Percentiles rank a stretch among this genome's conserved stretches.
These are phyloP conservation scores for Crossaster papposus DNA, from an alignment of 53 echinoderm and acorn worm species.

Conservation along the genomic window DNA sequence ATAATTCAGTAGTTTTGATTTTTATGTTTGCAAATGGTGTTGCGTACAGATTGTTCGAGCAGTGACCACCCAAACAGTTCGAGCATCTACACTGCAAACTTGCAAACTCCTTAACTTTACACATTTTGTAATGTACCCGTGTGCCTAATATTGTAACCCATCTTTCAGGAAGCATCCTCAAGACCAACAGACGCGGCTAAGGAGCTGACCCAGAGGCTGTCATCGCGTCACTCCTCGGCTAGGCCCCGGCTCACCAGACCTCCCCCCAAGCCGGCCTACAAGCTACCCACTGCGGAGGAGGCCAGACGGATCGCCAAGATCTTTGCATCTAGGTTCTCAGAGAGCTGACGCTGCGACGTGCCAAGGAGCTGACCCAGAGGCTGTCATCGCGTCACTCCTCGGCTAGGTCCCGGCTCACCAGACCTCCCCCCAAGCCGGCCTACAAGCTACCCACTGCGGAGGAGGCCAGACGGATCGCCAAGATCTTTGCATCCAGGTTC, in stretches of 20 bases:
- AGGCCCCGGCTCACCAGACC: conserved; percentile 4
- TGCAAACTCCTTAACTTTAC: neutral
- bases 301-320: conserved; percentile 94
- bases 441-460: no score
- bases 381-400: no score
- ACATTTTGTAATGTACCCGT: neutral
- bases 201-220: conserved; percentile 69
- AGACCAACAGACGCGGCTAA: conserved; percentile 65
- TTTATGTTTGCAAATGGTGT: no score
- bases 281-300: conserved; percentile 87
- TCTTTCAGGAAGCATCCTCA: neutral
- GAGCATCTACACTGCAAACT: neutral
- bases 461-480: no score
- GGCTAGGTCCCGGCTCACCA: no score
- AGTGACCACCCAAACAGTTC: no score
- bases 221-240: conserved; percentile 13
- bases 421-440: no score
- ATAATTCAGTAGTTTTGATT: no score
- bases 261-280: conserved; percentile 46
- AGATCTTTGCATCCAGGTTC: no score
- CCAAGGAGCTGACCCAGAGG: neutral
- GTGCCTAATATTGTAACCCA: no score
- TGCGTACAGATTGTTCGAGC: no score
- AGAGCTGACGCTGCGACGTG: conserved; percentile 25
- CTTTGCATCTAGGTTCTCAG: conserved; percentile 76